A percentile compares a stretch with the other conserved stretches of the same genome.
These are phyloP conservation scores for Hemiscyllium ocellatum DNA, from an alignment of 2,113 vertebrate species.

Conservation along the genomic window DNA sequence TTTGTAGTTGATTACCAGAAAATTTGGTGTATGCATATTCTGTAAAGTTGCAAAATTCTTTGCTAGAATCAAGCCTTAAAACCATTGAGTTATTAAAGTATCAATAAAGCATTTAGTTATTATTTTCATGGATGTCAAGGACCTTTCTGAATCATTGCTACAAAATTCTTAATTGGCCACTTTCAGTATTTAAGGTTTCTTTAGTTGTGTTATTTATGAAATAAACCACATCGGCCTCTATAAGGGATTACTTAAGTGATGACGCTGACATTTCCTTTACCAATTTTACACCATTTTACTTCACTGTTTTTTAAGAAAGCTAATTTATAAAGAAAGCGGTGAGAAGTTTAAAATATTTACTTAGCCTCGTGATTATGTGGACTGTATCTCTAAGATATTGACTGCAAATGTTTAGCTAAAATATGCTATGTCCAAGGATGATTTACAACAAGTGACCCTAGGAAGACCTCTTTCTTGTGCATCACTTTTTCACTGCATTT, in stretches of 20 bases:
- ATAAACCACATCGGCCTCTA: neutral
- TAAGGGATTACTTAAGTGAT: neutral
- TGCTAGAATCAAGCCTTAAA: neutral
- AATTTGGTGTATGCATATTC: neutral
- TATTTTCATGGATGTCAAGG: neutral
- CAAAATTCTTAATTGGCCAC: too few relatives aligned
- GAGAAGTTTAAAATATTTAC: neutral
- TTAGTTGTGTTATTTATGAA: neutral
- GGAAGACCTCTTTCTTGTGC: neutral
- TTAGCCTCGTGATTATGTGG: neutral
- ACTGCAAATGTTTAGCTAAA: neutral
- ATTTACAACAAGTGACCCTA: neutral
- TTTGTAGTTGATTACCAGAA: slow-evolving; percentile 5
- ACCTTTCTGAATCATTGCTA: neutral
- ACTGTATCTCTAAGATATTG: neutral
- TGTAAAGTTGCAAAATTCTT: neutral
- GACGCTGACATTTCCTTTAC: neutral
- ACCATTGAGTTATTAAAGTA: neutral
- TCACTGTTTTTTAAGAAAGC: neutral
- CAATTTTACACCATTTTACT: neutral
- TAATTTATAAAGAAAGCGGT: neutral
- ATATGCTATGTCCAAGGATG: neutral
- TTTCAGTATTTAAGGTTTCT: neutral
- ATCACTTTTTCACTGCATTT: neutral
- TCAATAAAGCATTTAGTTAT: neutral